Base-by-base conservation (phyloP, 2,113 vertebrate genomes). In the Himantopus leucocephalus region DNA sequence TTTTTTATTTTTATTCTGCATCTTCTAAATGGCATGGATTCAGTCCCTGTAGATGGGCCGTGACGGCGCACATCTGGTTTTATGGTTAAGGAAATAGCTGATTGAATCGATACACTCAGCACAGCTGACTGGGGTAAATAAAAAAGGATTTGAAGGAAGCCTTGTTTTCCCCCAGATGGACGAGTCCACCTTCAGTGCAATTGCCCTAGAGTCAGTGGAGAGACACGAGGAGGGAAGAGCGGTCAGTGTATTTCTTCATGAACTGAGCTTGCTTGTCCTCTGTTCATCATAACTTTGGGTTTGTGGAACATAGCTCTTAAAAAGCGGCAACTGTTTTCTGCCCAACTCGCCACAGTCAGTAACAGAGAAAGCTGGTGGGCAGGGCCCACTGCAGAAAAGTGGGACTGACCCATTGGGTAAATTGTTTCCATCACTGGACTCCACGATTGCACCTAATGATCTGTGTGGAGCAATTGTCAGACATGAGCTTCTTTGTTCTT, bases 101-200 rank as follows among this genome's bases (percentile, higher is more conserved):
- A 94, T 93, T 92, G 96, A 96, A 96, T 92, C 29, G 1, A 96
- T 97, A 59, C 70, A 29, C 78, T 80, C 90, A 7, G 82, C 88
- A 85, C 95, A 97, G 94, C 92, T 96, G 91, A 96, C 87, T 79
- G 67, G 87, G 95, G 95, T 97, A 96, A 97, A 97, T 97, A 95
- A 81, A 91, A 62, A 52, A 84, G 78, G 76, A 68, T 62, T 56
- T 96, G 87, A 93, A 92, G 91, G 90, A 71, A 95, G 68, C 85
- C 75, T 95, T 96, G 94, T 96, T 95, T 89, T 93, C 47, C 39
- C 64, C 45, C 55, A 45, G 68, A 79, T 77, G 39, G 76, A 66
- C 67, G 80, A 76, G 45, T 72, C 89, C 30, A 72, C 27, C 56
- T 32, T 73, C 60, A 62, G 50, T 13, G 37, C 63, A 35, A 20